phyloP scores from a whole-genome alignment of 2,797 vertebrate species.

The Enteromius argenteus region DNA sequence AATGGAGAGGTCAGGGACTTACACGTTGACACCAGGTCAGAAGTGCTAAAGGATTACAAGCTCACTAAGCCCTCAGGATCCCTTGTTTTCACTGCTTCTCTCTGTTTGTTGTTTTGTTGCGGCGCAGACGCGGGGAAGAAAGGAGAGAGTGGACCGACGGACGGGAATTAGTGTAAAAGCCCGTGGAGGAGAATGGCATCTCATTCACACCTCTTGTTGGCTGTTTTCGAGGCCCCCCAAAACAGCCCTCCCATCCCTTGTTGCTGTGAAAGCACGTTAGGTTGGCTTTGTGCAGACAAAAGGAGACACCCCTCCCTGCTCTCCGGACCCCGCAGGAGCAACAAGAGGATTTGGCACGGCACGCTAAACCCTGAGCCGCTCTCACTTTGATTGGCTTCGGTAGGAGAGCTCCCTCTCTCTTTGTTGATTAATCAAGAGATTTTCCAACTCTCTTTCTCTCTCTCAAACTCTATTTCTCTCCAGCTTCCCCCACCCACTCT shows the following conservation, averaged over 20 bases:
- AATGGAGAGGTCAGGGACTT: slow-evolving; percentile 79
- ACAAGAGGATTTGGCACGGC: slow-evolving; percentile 82
- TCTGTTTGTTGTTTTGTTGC: slow-evolving; percentile 84
- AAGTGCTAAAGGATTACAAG: slow-evolving; percentile 86
- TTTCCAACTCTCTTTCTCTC: slow-evolving; percentile 77
- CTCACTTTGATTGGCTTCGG: slow-evolving; percentile 80
- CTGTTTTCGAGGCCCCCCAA: slow-evolving; percentile 76
- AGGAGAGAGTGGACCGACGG: slow-evolving; percentile 69
- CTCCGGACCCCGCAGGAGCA: slow-evolving; percentile 80
- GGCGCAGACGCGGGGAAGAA: slow-evolving; percentile 78
- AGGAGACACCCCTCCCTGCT: slow-evolving; percentile 80
- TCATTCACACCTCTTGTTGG: slow-evolving; percentile 86
- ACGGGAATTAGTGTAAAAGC: slow-evolving; percentile 84
- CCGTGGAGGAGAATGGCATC: slow-evolving; percentile 82
- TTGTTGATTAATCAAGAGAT: slow-evolving; percentile 83
- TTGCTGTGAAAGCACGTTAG: slow-evolving; percentile 83
- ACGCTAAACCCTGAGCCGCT: slow-evolving; percentile 71
- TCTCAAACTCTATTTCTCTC: slow-evolving; percentile 65
- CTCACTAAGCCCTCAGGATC: slow-evolving; percentile 80
- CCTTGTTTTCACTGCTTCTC: slow-evolving; percentile 82
- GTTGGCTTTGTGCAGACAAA: slow-evolving; percentile 82
- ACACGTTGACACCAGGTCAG: slow-evolving; percentile 83
- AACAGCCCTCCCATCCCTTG: slow-evolving; percentile 82
- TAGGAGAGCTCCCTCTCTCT: slow-evolving; percentile 76
- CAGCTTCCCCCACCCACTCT: slow-evolving; percentile 56